Evolutionary conservation across 2,888 invertebrate species (phyloP).

Genomic region (Stegana nigrithorax): DNA sequence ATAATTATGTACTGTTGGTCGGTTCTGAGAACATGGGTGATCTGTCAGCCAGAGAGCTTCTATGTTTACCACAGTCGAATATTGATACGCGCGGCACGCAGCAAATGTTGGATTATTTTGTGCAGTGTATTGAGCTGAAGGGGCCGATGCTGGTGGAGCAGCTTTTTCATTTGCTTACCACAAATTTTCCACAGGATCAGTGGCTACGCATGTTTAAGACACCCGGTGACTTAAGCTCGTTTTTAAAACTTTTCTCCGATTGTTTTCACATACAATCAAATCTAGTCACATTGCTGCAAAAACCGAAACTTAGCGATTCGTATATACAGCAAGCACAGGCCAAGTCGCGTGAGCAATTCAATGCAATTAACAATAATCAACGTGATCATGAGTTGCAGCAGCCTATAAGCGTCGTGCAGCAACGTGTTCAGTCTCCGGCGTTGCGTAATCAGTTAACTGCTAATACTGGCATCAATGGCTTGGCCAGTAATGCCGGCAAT

Average conservation of each 20-base stretch:
- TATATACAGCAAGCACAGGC: constrained; percentile 68
- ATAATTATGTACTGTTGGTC: constrained; percentile 85
- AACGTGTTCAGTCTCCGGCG: constrained; percentile 60
- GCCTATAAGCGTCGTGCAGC: constrained; percentile 53
- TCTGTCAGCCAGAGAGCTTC: constrained; percentile 75
- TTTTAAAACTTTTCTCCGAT: constrained; percentile 93
- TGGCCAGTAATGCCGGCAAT: constrained; percentile 34
- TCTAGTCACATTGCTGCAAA: constrained; percentile 85
- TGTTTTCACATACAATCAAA: constrained; percentile 94
- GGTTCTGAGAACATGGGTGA: constrained; percentile 77
- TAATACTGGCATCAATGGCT: constrained; percentile 35
- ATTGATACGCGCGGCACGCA: constrained; percentile 88
- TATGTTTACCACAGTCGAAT: constrained; percentile 79
- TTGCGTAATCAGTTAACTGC: constrained; percentile 59
- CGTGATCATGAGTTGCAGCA: constrained; percentile 22
- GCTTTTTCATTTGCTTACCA: constrained; percentile 83
- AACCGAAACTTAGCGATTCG: constrained; percentile 77
- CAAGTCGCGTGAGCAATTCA: constrained; percentile 66
- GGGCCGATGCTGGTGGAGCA: constrained; percentile 89
- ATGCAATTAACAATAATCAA: constrained; percentile 57
- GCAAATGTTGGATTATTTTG: constrained; percentile 84
- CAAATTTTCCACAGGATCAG: constrained; percentile 80
- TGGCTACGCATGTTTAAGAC: constrained; percentile 92
- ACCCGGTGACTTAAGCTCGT: constrained; percentile 88
- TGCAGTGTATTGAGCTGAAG: constrained; percentile 83